Evolutionary conservation across 2,888 invertebrate species (phyloP).

Genomic region (Chironomus tentans): DNA sequence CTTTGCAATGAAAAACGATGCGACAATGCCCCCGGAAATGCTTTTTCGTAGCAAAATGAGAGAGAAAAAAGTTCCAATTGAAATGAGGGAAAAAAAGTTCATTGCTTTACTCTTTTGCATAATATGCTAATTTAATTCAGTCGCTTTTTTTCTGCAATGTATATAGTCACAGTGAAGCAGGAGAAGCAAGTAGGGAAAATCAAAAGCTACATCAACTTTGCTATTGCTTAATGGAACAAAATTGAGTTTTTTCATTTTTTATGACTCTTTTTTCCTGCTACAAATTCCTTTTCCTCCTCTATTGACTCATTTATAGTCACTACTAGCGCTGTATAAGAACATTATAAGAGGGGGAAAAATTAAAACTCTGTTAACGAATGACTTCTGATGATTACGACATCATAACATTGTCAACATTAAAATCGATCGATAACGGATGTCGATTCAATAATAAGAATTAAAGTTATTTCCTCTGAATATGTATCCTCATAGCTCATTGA

Average conservation of each 20-base stretch:
- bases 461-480: no score
- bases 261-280: not conserved
- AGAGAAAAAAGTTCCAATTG: not conserved
- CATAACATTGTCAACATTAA: not conserved
- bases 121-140: slow-evolving; percentile 12
- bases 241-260: slow-evolving; percentile 6
- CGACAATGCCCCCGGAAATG: slow-evolving; percentile 9
- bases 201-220: not conserved
- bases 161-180: not conserved
- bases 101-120: slow-evolving; percentile 1
- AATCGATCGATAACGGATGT: not conserved
- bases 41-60: not conserved
- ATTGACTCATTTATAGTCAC: not conserved
- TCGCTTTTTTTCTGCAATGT: not conserved
- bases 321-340: not conserved
- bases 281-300: not conserved
- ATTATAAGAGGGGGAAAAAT: not conserved
- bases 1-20: not conserved
- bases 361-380: not conserved
- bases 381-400: no score
- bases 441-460: no score
- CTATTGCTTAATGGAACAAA: not conserved
- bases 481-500: not conserved
- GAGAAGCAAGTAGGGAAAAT: not conserved
- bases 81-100: slow-evolving; percentile 1